phyloP scores from a whole-genome alignment of 2,113 vertebrate genomes.

The Elephas maximus region DNA sequence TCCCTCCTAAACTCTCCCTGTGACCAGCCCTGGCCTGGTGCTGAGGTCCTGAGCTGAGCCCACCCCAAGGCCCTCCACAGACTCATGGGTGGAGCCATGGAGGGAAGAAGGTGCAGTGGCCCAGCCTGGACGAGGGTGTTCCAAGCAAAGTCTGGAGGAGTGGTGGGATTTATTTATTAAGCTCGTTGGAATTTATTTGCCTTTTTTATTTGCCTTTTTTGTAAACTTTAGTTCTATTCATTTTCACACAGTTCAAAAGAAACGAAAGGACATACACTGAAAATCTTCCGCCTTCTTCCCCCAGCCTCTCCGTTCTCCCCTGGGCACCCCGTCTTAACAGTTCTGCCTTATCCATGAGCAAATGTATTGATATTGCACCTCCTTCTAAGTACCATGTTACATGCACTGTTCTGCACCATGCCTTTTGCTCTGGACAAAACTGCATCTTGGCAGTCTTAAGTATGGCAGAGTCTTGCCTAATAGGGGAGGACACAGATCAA shows the following conservation, averaged over 20 bases:
- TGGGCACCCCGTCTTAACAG: neutral
- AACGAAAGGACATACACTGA: neutral
- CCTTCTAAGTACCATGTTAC: neutral
- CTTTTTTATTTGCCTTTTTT: neutral
- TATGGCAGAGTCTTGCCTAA: neutral
- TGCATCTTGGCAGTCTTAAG: neutral
- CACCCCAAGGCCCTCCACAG: neutral
- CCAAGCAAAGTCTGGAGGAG: neutral
- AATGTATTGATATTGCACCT: neutral
- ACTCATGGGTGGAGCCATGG: neutral
- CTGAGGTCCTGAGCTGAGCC: neutral
- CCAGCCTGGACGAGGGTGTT: no score
- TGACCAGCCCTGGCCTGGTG: neutral
- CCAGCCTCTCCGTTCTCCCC: neutral
- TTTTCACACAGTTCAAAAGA: neutral
- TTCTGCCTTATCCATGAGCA: neutral
- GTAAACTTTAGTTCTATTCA: conserved; percentile 3
- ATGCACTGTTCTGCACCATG: neutral
- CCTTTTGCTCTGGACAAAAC: neutral
- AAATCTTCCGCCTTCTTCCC: neutral
- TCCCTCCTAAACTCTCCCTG: neutral
- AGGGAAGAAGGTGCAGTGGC: neutral
- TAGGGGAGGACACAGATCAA: neutral
- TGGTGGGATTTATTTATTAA: conserved; percentile 1
- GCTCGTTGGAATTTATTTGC: conserved; percentile 31